These are phyloP conservation scores for Hypomecis atomaria DNA, from an alignment of 2,888 invertebrate species.

Conservation along the genomic window DNA sequence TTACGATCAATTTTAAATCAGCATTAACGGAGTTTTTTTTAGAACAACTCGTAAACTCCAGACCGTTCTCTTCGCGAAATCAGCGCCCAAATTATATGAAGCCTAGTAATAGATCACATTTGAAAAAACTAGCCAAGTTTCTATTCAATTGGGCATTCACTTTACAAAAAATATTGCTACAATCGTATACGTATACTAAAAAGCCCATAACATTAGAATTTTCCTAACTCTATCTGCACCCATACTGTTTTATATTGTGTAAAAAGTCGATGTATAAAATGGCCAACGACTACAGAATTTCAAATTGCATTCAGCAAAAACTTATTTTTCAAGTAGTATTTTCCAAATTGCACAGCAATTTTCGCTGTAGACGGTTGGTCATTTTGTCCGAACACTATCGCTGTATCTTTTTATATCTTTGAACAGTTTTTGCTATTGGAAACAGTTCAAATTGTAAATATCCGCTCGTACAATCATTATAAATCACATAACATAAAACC, in stretches of 20 bases:
- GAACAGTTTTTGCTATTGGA: conserved; percentile 22
- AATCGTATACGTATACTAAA: too few relatives aligned
- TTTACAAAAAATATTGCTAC: too few relatives aligned
- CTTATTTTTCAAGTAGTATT: background rate
- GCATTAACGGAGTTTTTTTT: too few relatives aligned
- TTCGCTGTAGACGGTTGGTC: conserved; percentile 2
- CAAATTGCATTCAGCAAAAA: background rate
- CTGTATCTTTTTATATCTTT: conserved; percentile 18
- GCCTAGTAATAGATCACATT: too few relatives aligned
- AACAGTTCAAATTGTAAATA: conserved; percentile 29
- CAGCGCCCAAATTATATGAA: too few relatives aligned
- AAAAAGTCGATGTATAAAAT: conserved; percentile 18
- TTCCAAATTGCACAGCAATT: background rate
- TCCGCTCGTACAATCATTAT: conserved; percentile 23
- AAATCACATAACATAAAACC: conserved; percentile 16
- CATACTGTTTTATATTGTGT: conserved; percentile 14
- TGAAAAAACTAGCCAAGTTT: too few relatives aligned
- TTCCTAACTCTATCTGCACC: background rate
- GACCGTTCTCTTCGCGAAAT: too few relatives aligned
- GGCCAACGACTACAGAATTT: conserved; percentile 10
- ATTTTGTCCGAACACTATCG: conserved; percentile 19
- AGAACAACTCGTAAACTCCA: too few relatives aligned
- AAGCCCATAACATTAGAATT: too few relatives aligned
- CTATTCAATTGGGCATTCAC: too few relatives aligned
- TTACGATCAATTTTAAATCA: too few relatives aligned